Base-by-base conservation (phyloP, 2,888 invertebrate genomes). In the Acrobasis suavella region DNA sequence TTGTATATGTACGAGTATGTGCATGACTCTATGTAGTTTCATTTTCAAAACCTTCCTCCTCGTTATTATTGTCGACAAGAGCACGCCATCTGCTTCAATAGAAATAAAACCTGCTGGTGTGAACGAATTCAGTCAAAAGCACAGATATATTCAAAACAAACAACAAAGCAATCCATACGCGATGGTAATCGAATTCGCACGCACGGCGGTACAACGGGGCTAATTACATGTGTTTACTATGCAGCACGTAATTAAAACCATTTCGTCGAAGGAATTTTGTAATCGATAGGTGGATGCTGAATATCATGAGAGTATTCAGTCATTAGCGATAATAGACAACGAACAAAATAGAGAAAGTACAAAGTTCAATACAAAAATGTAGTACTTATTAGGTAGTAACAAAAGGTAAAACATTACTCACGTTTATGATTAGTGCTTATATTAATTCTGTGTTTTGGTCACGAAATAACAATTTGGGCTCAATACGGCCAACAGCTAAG, bases 11-110 rank as follows among this genome's bases (percentile, higher is more conserved):
- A 22, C 22, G 2, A 2, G 7, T 10, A 39, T 39, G 39, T 39
- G 39, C 6, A 2, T 39, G 39, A 10, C 10, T 39, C 1, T 39
- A 22, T 22, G 22, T 22, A 22, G 1, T 22, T 22, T 3, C 22
- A 22, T 22, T 22, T 22, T 22, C 39, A 39, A 39, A 39, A 39
- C 39, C 9, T 39, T 22, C 22, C 22, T 22, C 22, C 22, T 22
- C 39, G 9, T 39, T 10, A 39, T 39, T 39, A 39, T 39, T 39
- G 1, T 3, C 22, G 3, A 32, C 32, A 7, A 32, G 5, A 75
- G 76, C 78, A 78, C 69, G 10, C 12, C 17, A 14, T 63, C 42
- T 39, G 12, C 42, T 42, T 42, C 22, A 58, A 39, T 38, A 46
- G 6, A 46, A 14, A 39, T 39, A n/a, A 42, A 17, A 17, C 22